Evolutionary conservation across 2,113 vertebrate genomes (phyloP).

Genomic region (Tupaia tana): DNA sequence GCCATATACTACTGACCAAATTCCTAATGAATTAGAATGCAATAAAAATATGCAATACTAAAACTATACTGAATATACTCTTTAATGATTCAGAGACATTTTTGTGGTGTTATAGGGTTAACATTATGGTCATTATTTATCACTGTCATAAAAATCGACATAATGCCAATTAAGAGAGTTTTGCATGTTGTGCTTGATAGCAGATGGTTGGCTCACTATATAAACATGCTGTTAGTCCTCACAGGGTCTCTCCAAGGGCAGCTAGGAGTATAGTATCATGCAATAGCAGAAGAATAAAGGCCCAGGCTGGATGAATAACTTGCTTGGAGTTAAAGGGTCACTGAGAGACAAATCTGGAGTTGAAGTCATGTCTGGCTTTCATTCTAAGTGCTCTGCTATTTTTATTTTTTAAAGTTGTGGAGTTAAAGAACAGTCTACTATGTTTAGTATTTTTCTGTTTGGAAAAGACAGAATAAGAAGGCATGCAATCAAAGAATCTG

Average conservation of each 20-base stretch:
- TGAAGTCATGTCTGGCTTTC: not conserved
- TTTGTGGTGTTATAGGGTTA: not conserved
- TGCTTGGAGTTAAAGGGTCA: conserved; percentile 1
- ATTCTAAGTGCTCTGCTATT: not conserved
- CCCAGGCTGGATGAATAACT: not conserved
- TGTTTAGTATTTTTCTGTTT: conserved; percentile 9
- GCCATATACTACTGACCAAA: not conserved
- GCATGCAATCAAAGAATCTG: not conserved
- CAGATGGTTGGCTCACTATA: not conserved
- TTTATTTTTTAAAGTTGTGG: not conserved
- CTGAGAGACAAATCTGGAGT: not conserved
- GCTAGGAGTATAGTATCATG: not conserved
- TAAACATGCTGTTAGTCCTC: not conserved
- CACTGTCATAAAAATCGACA: conserved; percentile 2
- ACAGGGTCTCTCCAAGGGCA: not conserved
- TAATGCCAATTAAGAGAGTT: not conserved
- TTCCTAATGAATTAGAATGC: conserved; percentile 26
- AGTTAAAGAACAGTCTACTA: not conserved
- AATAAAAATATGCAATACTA: not conserved
- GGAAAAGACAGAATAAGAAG: not conserved
- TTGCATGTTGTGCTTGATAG: not conserved
- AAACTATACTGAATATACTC: not conserved
- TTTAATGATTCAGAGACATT: conserved; percentile 25
- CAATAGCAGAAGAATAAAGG: not conserved
- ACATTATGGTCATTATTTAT: not conserved